phyloP scores from a whole-genome alignment of 2,113 vertebrate species.

The Percina caprodes region DNA sequence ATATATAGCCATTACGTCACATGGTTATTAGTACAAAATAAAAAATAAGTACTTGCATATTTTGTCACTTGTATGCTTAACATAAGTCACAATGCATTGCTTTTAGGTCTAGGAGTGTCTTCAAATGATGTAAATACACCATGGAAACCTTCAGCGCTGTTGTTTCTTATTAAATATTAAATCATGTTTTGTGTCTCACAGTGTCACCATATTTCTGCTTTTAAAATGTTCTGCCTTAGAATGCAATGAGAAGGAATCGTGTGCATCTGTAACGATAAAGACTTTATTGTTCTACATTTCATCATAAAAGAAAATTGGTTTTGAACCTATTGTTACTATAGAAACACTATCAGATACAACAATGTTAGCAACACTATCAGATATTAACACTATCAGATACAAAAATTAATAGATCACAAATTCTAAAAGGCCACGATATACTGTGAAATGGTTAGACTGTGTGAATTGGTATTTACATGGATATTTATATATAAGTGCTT shows the following conservation, averaged over 20 bases:
- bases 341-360: too few species aligned
- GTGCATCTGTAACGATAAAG: neutral
- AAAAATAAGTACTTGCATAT: conserved; percentile 30
- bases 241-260: neutral
- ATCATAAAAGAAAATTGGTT: too few species aligned
- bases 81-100: conserved; percentile 49
- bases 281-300: too few species aligned
- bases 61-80: conserved; percentile 51
- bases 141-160: conserved; percentile 51
- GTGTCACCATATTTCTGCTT: conserved; percentile 2
- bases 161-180: conserved; percentile 54
- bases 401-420: neutral
- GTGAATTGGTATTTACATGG: neutral
- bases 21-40: conserved; percentile 14
- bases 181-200: conserved; percentile 22
- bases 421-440: neutral
- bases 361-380: too few species aligned
- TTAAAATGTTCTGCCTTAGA: neutral
- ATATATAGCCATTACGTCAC: conserved; percentile 24
- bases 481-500: neutral
- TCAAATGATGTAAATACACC: conserved; percentile 62
- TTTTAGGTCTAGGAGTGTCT: conserved; percentile 52
- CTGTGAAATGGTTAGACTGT: neutral
- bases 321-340: too few species aligned
- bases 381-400: too few species aligned